Evolutionary conservation across 2,888 invertebrate species (phyloP).

Genomic region (Griposia aprilina): DNA sequence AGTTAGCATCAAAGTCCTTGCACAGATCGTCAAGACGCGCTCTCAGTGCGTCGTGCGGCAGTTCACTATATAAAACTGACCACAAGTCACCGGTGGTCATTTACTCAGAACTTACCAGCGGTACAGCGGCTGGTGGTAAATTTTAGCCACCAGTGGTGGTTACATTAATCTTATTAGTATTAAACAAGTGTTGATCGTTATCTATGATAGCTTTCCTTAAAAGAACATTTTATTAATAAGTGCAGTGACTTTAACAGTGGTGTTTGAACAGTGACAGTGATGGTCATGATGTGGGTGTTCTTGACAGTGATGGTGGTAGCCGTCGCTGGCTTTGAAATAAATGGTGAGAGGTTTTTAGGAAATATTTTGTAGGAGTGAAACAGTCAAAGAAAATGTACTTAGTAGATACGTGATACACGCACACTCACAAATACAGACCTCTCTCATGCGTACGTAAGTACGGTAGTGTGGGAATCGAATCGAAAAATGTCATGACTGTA

Average conservation of each 20-base stretch:
- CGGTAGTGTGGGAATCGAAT: not conserved
- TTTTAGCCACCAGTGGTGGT: not conserved
- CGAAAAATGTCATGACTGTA: not conserved
- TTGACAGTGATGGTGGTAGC: conserved; percentile 32
- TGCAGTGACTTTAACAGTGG: not conserved
- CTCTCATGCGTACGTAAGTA: no score
- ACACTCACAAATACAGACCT: not conserved
- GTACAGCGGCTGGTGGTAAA: conserved; percentile 1
- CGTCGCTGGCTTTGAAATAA: conserved; percentile 38
- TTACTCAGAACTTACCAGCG: not conserved
- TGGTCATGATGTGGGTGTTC: conserved; percentile 27
- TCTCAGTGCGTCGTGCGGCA: conserved; percentile 1
- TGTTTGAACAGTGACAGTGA: conserved; percentile 16
- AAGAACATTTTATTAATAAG: not conserved
- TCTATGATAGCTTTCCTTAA: not conserved
- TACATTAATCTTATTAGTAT: not conserved
- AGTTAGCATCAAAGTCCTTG: not conserved
- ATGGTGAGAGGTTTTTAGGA: conserved; percentile 33
- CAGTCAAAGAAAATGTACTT: not conserved
- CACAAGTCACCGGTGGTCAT: conserved; percentile 2
- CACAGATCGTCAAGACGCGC: not conserved
- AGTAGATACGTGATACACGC: not conserved
- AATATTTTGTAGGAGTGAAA: not conserved
- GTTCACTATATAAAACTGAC: conserved; percentile 20
- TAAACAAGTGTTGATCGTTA: not conserved